Evolutionary conservation across 2,888 invertebrate species (phyloP).

Genomic region (Pyrrhosoma nymphula): DNA sequence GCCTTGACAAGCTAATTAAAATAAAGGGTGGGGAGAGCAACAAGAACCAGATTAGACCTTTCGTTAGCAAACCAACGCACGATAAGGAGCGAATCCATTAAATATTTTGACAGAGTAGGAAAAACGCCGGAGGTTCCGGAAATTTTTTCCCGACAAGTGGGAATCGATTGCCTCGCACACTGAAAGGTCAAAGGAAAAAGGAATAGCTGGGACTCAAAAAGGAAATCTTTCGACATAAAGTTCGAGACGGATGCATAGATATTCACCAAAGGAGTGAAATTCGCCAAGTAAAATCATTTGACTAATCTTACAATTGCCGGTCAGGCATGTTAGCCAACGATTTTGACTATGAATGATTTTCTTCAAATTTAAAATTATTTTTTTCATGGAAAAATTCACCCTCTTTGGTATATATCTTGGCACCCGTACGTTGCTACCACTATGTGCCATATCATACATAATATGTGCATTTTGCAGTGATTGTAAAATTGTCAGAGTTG

Average conservation of each 20-base stretch:
- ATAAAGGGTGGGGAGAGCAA: background rate
- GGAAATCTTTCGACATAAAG: background rate
- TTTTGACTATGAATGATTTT: too few relatives aligned
- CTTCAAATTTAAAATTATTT: too few relatives aligned
- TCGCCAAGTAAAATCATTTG: too few relatives aligned
- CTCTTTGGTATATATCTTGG: too few relatives aligned
- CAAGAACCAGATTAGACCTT: background rate
- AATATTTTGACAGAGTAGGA: background rate
- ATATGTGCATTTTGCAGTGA: too few relatives aligned
- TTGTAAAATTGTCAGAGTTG: too few relatives aligned
- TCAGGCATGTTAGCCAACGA: background rate
- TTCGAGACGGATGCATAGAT: background rate
- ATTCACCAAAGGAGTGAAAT: too few relatives aligned
- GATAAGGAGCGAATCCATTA: background rate
- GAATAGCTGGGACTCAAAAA: background rate
- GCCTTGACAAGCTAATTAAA: background rate
- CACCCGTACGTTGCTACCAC: too few relatives aligned
- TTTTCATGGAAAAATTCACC: too few relatives aligned
- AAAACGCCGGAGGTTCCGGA: background rate
- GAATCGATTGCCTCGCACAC: background rate
- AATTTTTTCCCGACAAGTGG: background rate
- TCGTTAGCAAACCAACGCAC: background rate
- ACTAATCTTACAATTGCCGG: too few relatives aligned
- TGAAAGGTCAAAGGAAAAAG: background rate
- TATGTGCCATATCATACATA: too few relatives aligned